These are phyloP conservation scores for Patiria miniata DNA, from an alignment of 35 echinoderm and acorn worm species.

Conservation along the genomic window DNA sequence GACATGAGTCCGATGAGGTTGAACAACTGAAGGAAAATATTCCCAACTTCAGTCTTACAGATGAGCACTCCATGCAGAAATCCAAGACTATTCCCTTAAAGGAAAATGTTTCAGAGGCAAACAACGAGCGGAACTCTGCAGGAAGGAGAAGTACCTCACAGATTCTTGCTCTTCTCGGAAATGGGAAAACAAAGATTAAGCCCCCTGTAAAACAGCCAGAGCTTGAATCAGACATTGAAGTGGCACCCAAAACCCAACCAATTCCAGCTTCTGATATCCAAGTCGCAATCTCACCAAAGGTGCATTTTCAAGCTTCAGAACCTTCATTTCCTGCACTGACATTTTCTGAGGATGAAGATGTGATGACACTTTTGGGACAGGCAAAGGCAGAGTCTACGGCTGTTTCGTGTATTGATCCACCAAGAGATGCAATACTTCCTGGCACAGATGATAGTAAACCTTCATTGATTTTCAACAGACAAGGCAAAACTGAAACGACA, in stretches of 20 bases:
- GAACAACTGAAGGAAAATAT: too few species aligned
- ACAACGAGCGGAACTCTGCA: not conserved
- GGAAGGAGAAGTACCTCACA: conserved; percentile 67
- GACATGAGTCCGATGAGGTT: too few species aligned
- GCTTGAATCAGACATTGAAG: not conserved
- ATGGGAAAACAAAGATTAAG: conserved; percentile 54
- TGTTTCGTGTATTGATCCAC: not conserved
- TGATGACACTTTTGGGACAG: conserved; percentile 2
- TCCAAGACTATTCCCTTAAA: too few species aligned
- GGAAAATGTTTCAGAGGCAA: too few species aligned
- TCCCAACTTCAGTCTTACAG: too few species aligned
- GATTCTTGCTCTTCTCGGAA: conserved; percentile 83
- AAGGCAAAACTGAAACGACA: too few species aligned
- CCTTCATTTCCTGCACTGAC: not conserved
- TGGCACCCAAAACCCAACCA: too few species aligned
- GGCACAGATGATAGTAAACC: too few species aligned
- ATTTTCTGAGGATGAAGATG: not conserved
- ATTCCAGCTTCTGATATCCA: too few species aligned
- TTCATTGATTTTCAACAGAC: too few species aligned
- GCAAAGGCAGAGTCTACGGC: not conserved
- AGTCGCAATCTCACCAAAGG: not conserved
- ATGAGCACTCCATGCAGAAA: too few species aligned
- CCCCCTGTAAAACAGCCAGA: conserved; percentile 66
- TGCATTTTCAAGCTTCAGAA: not conserved
- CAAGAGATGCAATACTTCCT: not conserved